Conservation (phyloP, 2,888 invertebrate genomes). For the Stegophylla sp. region DNA sequence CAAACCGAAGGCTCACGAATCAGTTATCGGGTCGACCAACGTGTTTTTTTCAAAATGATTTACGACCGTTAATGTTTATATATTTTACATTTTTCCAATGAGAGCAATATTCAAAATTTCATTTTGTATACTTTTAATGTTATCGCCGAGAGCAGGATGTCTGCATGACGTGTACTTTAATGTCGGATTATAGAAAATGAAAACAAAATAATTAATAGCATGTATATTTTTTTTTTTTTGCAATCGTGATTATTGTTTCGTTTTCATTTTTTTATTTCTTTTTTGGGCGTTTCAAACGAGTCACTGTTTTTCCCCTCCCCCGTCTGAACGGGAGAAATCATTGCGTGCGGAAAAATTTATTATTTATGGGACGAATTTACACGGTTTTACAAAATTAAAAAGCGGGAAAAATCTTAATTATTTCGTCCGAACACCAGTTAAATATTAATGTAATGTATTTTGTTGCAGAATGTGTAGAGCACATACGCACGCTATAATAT, state of each 20-base stretch:
- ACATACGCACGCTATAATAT: too few species aligned
- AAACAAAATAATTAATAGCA: neutral
- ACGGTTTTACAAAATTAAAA: neutral
- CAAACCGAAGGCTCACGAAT: constrained; percentile 4
- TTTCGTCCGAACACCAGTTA: too few species aligned
- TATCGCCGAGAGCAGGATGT: neutral
- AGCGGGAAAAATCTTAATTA: neutral
- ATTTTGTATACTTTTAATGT: neutral
- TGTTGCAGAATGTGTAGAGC: too few species aligned
- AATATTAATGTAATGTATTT: too few species aligned
- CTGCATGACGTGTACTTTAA: neutral
- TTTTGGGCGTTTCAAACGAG: constrained; percentile 18
- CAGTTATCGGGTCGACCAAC: neutral
- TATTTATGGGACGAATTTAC: neutral
- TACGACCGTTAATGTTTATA: neutral
- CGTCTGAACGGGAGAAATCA: neutral
- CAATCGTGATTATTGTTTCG: constrained; percentile 5
- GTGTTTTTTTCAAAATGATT: constrained; percentile 37
- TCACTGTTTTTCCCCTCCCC: neutral
- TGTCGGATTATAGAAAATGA: neutral
- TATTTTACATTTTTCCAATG: neutral
- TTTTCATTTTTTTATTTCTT: neutral
- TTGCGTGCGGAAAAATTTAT: neutral
- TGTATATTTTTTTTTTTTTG: neutral
- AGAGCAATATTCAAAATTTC: neutral